phyloP scores from a whole-genome alignment of 1,140 invertebrate species.

The Drosophila ananassae region DNA sequence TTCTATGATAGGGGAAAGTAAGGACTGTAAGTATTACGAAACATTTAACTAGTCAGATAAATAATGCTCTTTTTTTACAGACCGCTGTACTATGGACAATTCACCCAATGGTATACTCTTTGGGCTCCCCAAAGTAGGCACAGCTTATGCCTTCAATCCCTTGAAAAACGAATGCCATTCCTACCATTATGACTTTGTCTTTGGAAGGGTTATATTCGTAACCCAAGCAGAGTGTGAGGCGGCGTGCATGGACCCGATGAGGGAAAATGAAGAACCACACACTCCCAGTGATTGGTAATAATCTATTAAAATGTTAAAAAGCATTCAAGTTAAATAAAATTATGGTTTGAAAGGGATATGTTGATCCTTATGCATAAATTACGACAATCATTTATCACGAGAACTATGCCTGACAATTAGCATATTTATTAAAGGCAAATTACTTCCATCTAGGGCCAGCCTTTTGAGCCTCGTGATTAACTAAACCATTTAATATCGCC shows the following conservation, averaged over 20 bases:
- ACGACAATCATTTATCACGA: not conserved
- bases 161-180: not conserved
- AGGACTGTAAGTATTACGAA: not conserved
- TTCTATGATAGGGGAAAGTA: not conserved
- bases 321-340: not conserved
- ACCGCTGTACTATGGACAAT: not conserved
- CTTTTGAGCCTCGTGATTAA: conserved; percentile 16
- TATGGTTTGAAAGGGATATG: not conserved
- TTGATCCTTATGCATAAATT: not conserved
- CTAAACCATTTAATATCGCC: conserved; percentile 34
- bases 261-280: not conserved
- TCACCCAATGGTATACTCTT: not conserved
- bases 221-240: not conserved
- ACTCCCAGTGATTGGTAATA: too few species aligned
- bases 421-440: conserved; percentile 36
- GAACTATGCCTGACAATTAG: conserved; percentile 2
- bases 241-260: not conserved
- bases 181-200: not conserved
- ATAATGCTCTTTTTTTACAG: not conserved
- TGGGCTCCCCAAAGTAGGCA: not conserved
- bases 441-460: conserved; percentile 6
- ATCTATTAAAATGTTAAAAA: too few species aligned
- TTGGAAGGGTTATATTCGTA: not conserved
- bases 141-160: not conserved
- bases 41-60: not conserved